Percentiles rank a stretch among this genome's conserved stretches.
phyloP scores from a whole-genome alignment of 2,888 invertebrate species.

The Pristionchus arcanus region DNA sequence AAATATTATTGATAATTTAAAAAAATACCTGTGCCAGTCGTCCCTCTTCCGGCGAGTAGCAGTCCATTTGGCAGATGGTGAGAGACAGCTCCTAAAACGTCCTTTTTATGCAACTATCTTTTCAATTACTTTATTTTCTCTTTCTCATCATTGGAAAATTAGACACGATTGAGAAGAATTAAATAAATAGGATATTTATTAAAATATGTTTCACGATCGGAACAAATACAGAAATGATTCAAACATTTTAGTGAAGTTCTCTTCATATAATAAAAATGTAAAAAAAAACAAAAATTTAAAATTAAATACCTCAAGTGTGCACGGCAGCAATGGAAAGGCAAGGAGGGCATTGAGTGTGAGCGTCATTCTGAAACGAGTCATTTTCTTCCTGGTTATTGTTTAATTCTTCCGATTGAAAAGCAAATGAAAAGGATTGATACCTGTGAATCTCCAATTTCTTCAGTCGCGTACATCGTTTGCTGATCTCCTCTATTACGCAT shows the following conservation, averaged over 20 bases:
- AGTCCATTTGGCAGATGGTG: conserved; percentile 47
- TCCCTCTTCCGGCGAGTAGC: conserved; percentile 49
- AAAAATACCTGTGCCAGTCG: conserved; percentile 36
- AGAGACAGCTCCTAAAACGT: conserved; percentile 4
- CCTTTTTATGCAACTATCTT: neutral
- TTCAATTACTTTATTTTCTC: too few species aligned
- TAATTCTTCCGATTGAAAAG: too few species aligned
- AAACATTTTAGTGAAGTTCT: neutral
- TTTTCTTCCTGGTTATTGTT: neutral
- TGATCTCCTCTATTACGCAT: conserved; percentile 8
- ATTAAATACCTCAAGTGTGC: conserved; percentile 1
- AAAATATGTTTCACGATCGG: neutral
- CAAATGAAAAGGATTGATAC: neutral
- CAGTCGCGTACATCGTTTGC: conserved; percentile 6
- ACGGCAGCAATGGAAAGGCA: conserved; percentile 49
- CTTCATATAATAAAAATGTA: neutral
- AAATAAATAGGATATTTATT: neutral
- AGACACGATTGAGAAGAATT: too few species aligned
- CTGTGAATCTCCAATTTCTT: conserved; percentile 21
- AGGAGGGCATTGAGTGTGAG: conserved; percentile 32
- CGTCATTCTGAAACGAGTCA: conserved; percentile 20
- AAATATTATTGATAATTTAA: too few species aligned
- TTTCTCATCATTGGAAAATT: too few species aligned
- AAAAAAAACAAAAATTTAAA: neutral
- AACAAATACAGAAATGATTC: neutral